These are phyloP conservation scores for Mechanitis mazaeus DNA, from an alignment of 2,888 invertebrate genomes.

Conservation along the genomic window DNA sequence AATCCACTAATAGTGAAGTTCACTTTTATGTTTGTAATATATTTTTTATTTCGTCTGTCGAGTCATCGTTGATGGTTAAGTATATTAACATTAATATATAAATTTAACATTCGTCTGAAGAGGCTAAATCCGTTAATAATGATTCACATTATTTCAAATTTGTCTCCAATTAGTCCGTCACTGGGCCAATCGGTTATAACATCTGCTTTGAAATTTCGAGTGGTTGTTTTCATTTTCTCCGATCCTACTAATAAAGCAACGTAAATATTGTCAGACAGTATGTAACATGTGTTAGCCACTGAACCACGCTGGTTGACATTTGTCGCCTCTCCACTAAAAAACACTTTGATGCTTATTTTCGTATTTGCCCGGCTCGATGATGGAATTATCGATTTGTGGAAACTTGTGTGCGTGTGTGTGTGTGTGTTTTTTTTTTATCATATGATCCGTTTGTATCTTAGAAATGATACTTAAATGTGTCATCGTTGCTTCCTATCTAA, in stretches of 20 bases:
- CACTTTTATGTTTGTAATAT: conserved; percentile 7
- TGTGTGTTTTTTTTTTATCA: conserved; percentile 55
- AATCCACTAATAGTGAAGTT: background rate
- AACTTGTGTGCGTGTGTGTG: conserved; percentile 65
- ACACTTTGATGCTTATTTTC: conserved; percentile 75
- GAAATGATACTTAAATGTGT: conserved; percentile 69
- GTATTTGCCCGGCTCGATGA: conserved; percentile 67
- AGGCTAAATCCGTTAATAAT: conserved; percentile 21
- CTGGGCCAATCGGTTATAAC: conserved; percentile 41
- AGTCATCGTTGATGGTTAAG: background rate
- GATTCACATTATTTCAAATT: conserved; percentile 37
- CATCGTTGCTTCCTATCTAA: conserved; percentile 68
- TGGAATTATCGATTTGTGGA: conserved; percentile 73
- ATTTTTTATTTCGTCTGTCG: background rate
- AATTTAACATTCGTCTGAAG: conserved; percentile 6
- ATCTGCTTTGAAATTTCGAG: conserved; percentile 55
- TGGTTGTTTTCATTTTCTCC: conserved; percentile 59
- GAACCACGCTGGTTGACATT: conserved; percentile 64
- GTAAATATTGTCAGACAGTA: conserved; percentile 74
- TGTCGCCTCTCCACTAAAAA: conserved; percentile 70
- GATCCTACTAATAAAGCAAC: conserved; percentile 66
- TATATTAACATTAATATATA: conserved; percentile 4
- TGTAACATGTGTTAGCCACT: conserved; percentile 72
- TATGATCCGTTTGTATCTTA: conserved; percentile 57
- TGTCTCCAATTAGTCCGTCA: conserved; percentile 48